Base-by-base conservation (phyloP, 2,113 vertebrate species). In the Thryonomys swinderianus region DNA sequence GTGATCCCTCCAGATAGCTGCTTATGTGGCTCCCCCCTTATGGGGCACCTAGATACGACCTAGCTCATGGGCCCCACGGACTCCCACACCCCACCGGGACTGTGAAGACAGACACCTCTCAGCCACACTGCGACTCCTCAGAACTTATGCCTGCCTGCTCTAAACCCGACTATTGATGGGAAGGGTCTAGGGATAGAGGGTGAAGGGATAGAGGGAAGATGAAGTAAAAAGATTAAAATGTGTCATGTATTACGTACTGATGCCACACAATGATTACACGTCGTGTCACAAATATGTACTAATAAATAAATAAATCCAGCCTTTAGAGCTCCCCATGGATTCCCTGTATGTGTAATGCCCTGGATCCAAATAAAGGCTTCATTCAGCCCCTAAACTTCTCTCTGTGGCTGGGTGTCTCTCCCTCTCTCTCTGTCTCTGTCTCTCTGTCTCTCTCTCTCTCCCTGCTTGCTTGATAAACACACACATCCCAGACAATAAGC, bases 401-500 rank as follows among this genome's bases (percentile, higher is more conserved):
- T 74, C 17, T 53, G 17, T 64, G n/a, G 37, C 37, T 71, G 20
- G n/a, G 27, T 27, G 2, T 61, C 59, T 27, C 7, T 40, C 37
- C 40, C 67, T 40, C 18, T 67, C 34, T 66, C 64, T n/a, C 18
- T 59, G 25, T 9, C 5, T 45, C 45, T 64, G 21, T 78, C 10
- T 37, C 53, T 57, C 23, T 42, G 12, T 32, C 30, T 78, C 16
- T 64, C 21, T 64, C 62, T 51, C n/a, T 5, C 48, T 53, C 18
- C 16, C 55, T 16, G 32, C 37, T 55, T 73, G 2, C 48, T 82
- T 18, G 8, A 7, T 30, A 42, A 61, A 13, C 34, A 7, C 16
- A 2, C 12, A 18, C 5, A 1, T 80, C 21, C 64, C 11, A 55
- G 23, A 7, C 1, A 0, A 32, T 12, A 1, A 4, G 12, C 23